Base-by-base conservation (phyloP, 2,888 invertebrate genomes). In the Mimumesa dahlbomi region DNA sequence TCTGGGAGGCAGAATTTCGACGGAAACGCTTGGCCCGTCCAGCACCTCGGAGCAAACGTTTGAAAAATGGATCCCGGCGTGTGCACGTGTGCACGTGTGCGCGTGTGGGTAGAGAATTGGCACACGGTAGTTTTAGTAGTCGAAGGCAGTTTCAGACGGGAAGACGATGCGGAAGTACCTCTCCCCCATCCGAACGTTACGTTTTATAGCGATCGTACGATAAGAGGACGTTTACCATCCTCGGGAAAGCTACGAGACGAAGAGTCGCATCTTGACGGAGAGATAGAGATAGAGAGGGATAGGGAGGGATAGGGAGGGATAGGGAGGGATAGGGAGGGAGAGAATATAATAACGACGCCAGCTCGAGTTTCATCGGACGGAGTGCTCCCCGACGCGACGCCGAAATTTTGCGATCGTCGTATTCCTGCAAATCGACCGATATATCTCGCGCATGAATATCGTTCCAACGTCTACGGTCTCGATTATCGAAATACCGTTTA, bases 341-440 rank as follows among this genome's bases (percentile, higher is more conserved):
- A 34, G n/a, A 34, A 4, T n/a, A 3, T 11, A 4, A n/a, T 11
- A 11, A 11, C n/a, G 34, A 34, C 34, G n/a, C 11, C 4, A 3
- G 25, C 7, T 7, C 4, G 7, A 25, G 25, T 25, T 25, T 78
- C 77, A 79, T 80, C 66, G 70, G 43, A 38, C 65, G 66, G 73
- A 80, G 73, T 78, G 74, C 58, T 61, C 29, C 48, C 38, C 49
- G 36, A n/a, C n/a, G 16, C 38, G 42, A 46, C 29, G 45, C 9
- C 21, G 18, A 75, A 64, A 72, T 67, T 75, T 68, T 53, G 21
- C 52, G 50, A 50, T 9, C 34, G 19, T 18, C 21, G 13, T 18
- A 2, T 29, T 40, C 13, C 25, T 19, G 0, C 3, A 31, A n/a
- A 31, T 19, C 38, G 38, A 49, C 38, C 50, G 49, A 19, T 16